Evolutionary conservation across 2,888 invertebrate species (phyloP), one percentile per base, ranked within the genome.

Genomic region (Luperina nickerlii): DNA sequence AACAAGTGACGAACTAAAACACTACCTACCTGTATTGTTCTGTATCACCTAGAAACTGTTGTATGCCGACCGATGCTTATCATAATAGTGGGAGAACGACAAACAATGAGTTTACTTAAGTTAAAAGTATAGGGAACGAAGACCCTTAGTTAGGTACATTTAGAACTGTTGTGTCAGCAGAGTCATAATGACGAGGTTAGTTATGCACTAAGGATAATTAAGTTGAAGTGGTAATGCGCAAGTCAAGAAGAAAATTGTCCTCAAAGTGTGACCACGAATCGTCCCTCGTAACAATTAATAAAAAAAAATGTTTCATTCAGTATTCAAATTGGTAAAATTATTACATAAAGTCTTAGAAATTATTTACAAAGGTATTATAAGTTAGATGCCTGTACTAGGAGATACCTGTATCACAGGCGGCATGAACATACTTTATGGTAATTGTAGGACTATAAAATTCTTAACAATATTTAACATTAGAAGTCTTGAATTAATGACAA

Each of bases 41-140:
- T 13, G 45, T 63, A 71, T 60, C 54, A 54, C 73, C 57, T 32
- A 78, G 38, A 75, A 82, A 65, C 72, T 71, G 60, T 66, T 80
- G 66, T 65, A 42, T 60, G 38, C 27, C 45, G 68, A 51, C 72
- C 68, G 78, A 85, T 83, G 76, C 62, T 78, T 87, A 87, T 87
- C 87, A 38, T 72, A 77, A 79, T 71, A 77, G 75, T 81, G 85
- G 66, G 87, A 85, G 78, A 85, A 76, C 63, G 27, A 20, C 65
- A 82, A 63, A 86, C 86, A 87, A 86, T 87, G 74, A 75, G 71
- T 76, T 83, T 86, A 78, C 81, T 76, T 76, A 74, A 81, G 70
- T 83, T 83, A 74, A 76, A 70, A 83, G 54, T 74, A 62, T 69
- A 74, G 65, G 74, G 48, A 68, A 63, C 71, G 62, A 62, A 45